A percentile compares a stretch with the other conserved stretches of the same genome.
Evolutionary conservation across 2,888 invertebrate species (phyloP).

Genomic region (Zaprionus obscuricornis): DNA sequence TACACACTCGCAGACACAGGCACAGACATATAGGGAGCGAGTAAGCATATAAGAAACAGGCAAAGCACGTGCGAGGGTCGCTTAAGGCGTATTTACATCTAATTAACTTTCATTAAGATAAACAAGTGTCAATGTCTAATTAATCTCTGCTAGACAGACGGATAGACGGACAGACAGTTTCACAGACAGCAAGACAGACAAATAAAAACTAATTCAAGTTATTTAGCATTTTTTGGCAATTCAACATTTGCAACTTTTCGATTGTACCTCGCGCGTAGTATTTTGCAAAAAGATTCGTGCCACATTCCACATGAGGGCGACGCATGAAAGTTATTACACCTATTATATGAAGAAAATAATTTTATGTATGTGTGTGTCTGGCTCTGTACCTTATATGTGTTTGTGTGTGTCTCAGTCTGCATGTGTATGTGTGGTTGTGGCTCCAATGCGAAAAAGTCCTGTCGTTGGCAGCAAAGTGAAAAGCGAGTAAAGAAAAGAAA

Average conservation of each 20-base stretch:
- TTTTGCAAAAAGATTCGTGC: slow-evolving; percentile 35
- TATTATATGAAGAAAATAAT: slow-evolving; percentile 79
- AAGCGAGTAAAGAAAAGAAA: background rate
- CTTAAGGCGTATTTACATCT: too few species aligned
- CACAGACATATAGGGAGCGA: slow-evolving; percentile 5
- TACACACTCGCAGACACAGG: slow-evolving; percentile 15
- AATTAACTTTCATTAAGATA: too few species aligned
- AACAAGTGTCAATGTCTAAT: background rate
- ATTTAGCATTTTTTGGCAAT: background rate
- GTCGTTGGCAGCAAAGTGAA: slow-evolving; percentile 40
- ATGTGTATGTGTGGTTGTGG: slow-evolving; percentile 9
- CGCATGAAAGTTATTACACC: slow-evolving; percentile 79
- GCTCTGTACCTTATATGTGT: background rate
- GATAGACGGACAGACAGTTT: background rate
- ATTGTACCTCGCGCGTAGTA: slow-evolving; percentile 34
- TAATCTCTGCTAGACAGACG: background rate
- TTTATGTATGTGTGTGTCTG: slow-evolving; percentile 47
- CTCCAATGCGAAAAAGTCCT: slow-evolving; percentile 22
- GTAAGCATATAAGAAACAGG: background rate
- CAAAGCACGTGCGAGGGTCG: slow-evolving; percentile 27
- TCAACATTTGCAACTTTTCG: background rate
- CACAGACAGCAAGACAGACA: background rate
- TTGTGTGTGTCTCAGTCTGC: background rate
- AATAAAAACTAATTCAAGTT: background rate
- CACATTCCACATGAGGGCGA: slow-evolving; percentile 49